Evolutionary conservation across 2,797 vertebrate genomes (phyloP).

Genomic region (Heterohyrax brucei): DNA sequence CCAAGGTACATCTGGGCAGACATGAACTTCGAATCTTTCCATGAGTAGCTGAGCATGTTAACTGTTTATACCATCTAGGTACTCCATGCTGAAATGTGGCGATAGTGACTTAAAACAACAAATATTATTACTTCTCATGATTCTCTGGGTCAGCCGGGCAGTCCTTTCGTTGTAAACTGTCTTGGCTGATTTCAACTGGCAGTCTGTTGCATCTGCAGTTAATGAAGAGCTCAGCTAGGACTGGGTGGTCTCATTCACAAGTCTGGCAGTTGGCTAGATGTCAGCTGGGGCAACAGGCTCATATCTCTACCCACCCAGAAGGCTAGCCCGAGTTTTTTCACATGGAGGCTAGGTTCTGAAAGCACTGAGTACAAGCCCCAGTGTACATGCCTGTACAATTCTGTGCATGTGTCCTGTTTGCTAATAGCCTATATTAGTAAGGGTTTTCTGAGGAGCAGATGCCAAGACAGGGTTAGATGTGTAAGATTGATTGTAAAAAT

Average conservation of each 20-base stretch:
- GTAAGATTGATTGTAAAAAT: constrained; percentile 23
- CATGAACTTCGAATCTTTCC: neutral
- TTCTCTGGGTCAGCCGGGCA: neutral
- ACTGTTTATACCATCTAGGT: neutral
- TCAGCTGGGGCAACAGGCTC: neutral
- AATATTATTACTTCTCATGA: neutral
- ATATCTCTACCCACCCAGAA: neutral
- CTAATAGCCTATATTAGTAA: neutral
- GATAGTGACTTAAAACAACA: constrained; percentile 22
- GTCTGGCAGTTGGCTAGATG: neutral
- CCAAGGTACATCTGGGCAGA: neutral
- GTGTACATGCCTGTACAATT: neutral
- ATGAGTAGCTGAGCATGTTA: neutral
- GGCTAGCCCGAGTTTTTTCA: neutral
- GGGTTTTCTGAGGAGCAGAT: constrained; percentile 33
- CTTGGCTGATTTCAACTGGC: constrained; percentile 19
- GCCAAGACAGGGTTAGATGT: constrained; percentile 32
- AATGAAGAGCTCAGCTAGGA: neutral
- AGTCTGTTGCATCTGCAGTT: neutral
- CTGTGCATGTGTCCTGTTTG: constrained; percentile 22
- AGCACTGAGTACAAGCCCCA: neutral
- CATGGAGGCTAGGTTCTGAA: neutral
- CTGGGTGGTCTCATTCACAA: neutral
- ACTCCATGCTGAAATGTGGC: constrained; percentile 40
- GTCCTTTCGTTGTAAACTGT: neutral